phyloP scores from a whole-genome alignment of 2,797 vertebrate species.

The Muscicapa striata region DNA sequence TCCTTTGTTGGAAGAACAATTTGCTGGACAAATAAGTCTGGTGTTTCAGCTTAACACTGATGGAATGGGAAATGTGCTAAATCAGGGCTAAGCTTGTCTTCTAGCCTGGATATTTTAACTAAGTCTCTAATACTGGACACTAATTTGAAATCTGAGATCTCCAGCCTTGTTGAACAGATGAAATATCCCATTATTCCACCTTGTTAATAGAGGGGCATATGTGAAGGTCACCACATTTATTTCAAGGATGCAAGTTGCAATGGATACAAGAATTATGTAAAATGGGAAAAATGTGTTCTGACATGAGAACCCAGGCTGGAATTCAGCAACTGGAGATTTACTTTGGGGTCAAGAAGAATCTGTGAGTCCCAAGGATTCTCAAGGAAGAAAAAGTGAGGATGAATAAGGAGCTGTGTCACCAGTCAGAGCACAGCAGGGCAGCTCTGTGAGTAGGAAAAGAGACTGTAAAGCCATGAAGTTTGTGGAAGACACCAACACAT shows the following conservation, averaged over 20 bases:
- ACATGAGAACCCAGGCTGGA: not conserved
- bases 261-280: not conserved
- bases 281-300: not conserved
- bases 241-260: not conserved
- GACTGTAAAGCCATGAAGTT: not conserved
- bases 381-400: not conserved
- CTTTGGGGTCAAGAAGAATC: not conserved
- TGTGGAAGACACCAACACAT: not conserved
- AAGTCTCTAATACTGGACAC: not conserved
- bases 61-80: not conserved
- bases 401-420: not conserved
- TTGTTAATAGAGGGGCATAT: fast-evolving
- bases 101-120: not conserved
- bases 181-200: not conserved
- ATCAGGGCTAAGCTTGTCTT: not conserved
- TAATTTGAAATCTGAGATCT: not conserved
- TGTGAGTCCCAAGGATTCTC: not conserved
- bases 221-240: not conserved
- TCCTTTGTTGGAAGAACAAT: not conserved
- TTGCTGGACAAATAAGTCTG: not conserved
- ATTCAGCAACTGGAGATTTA: not conserved
- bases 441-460: not conserved
- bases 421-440: not conserved
- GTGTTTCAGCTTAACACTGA: not conserved
- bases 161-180: not conserved